Evolutionary conservation across 2,797 vertebrate species (phyloP).

Genomic region (Silurus lanzhouensis): DNA sequence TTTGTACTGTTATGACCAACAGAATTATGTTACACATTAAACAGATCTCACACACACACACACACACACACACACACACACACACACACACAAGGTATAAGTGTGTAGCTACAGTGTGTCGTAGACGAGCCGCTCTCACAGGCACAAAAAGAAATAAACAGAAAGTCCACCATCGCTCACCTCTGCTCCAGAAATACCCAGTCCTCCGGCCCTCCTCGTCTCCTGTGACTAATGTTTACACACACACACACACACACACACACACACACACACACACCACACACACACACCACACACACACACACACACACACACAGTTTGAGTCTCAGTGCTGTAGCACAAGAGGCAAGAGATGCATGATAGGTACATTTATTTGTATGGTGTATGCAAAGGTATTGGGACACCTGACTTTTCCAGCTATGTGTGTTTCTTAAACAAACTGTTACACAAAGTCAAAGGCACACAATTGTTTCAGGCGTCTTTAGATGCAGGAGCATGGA

Average conservation of each 20-base stretch:
- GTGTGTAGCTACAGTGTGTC: too few relatives aligned
- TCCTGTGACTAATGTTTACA: slow-evolving; percentile 5
- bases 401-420: too few relatives aligned
- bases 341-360: not conserved
- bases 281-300: not conserved
- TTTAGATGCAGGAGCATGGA: too few relatives aligned
- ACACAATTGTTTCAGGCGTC: too few relatives aligned
- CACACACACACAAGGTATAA: not conserved
- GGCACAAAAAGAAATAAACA: not conserved
- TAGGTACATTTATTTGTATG: not conserved
- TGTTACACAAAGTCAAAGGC: too few relatives aligned
- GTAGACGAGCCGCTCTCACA: too few relatives aligned
- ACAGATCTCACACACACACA: not conserved
- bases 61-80: not conserved
- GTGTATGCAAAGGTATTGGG: too few relatives aligned
- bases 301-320: not conserved
- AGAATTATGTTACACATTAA: not conserved
- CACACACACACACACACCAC: not conserved
- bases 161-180: not conserved
- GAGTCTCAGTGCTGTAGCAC: too few relatives aligned
- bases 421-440: too few relatives aligned
- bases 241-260: slow-evolving; percentile 2
- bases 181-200: slow-evolving; percentile 4
- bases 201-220: not conserved
- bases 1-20: too few relatives aligned